Evolutionary conservation across 1,140 invertebrate species (phyloP).

Genomic region (Radopholus similis): DNA sequence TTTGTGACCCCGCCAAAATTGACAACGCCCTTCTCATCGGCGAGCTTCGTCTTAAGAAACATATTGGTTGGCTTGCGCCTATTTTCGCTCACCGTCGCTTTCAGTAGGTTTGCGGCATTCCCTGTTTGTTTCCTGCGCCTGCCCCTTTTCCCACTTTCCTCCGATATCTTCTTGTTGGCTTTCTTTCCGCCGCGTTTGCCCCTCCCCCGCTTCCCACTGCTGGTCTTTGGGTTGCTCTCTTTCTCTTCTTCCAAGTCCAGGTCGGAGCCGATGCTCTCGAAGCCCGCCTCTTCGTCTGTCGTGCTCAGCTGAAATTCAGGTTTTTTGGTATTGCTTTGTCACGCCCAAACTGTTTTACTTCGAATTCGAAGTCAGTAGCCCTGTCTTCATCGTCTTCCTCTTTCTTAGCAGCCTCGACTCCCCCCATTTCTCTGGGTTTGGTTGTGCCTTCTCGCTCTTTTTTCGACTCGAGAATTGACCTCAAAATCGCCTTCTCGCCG

Average conservation of each 20-base stretch:
- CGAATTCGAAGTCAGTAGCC: constrained; percentile 16
- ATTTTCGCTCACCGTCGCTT: background rate
- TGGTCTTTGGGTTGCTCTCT: background rate
- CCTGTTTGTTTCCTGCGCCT: background rate
- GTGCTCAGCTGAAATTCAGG: background rate
- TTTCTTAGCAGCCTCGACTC: background rate
- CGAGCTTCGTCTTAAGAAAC: background rate
- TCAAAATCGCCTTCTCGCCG: constrained; percentile 9
- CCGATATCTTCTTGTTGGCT: background rate
- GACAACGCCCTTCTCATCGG: background rate
- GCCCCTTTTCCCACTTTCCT: background rate
- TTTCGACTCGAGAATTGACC: constrained; percentile 7
- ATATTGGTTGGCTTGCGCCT: background rate
- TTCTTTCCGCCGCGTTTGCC: constrained; percentile 6
- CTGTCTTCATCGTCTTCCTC: background rate
- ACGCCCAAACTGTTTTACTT: background rate
- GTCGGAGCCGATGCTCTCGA: constrained; percentile 11
- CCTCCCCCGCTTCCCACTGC: background rate
- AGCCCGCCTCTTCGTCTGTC: constrained; percentile 3
- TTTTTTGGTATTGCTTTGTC: background rate
- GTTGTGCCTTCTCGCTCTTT: background rate
- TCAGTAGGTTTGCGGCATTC: background rate
- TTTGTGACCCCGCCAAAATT: constrained; percentile 5
- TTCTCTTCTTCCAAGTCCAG: background rate
- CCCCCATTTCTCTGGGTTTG: background rate